Evolutionary conservation across 2,113 vertebrate species (phyloP).

Genomic region (Nannospalax galili): DNA sequence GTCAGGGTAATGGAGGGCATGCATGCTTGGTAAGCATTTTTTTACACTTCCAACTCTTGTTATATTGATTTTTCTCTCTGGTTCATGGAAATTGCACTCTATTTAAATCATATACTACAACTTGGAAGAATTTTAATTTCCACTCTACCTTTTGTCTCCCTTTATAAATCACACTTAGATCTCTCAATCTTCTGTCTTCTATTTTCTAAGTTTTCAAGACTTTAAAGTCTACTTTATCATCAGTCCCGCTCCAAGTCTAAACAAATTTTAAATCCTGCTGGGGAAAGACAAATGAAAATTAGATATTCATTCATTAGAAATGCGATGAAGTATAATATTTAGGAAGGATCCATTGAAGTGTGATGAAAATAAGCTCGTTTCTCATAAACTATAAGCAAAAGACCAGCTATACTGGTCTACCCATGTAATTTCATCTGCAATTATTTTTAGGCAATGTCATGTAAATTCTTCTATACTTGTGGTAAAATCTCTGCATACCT

Average conservation of each 20-base stretch:
- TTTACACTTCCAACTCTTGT: conserved; percentile 58
- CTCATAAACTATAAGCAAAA: conserved; percentile 54
- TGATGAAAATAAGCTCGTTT: conserved; percentile 2
- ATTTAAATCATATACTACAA: conserved; percentile 79
- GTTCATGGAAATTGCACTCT: conserved; percentile 71
- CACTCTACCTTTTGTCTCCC: conserved; percentile 66
- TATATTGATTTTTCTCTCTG: conserved; percentile 69
- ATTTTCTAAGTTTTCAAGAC: conserved; percentile 33
- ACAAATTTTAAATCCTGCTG: not conserved
- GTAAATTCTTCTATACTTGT: conserved; percentile 38
- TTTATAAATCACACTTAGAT: conserved; percentile 60
- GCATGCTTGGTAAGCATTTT: conserved; percentile 68
- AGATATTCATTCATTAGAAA: not conserved
- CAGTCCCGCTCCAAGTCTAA: not conserved
- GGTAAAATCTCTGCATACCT: conserved; percentile 64
- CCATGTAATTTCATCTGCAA: conserved; percentile 50
- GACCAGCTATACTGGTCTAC: not conserved
- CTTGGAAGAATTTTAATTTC: conserved; percentile 76
- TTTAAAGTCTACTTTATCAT: conserved; percentile 44
- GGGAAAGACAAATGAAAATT: conserved; percentile 6
- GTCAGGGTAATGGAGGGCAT: not conserved
- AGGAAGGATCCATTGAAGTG: not conserved
- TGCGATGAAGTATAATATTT: not conserved
- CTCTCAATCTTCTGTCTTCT: conserved; percentile 31
- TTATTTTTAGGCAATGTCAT: conserved; percentile 68